Percentiles rank a stretch among this genome's conserved stretches.
Evolutionary conservation across 2,113 vertebrate genomes (phyloP).

Genomic region (Cavia aperea): DNA sequence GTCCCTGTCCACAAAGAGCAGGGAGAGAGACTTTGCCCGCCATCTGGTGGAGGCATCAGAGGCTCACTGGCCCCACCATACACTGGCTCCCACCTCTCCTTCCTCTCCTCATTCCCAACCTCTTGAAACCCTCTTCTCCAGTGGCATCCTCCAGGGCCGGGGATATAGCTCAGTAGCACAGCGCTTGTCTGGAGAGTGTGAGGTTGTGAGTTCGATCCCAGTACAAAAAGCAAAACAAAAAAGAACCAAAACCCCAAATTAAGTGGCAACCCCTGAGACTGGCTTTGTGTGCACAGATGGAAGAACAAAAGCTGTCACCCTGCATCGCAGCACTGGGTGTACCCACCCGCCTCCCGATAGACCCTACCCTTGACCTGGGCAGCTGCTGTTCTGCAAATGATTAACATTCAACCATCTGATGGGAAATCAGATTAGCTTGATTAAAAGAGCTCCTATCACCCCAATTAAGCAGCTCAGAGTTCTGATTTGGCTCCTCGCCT

Average conservation of each 20-base stretch:
- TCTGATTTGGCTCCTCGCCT: slow-evolving; percentile 9
- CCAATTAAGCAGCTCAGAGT: slow-evolving; percentile 49
- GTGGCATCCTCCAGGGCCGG: not conserved
- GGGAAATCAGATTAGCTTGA: slow-evolving; percentile 63
- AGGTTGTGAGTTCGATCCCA: too few relatives aligned
- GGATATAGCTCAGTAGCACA: too few relatives aligned
- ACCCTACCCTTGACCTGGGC: not conserved
- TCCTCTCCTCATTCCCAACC: slow-evolving; percentile 16
- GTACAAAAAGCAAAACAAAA: too few relatives aligned
- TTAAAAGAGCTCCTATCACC: slow-evolving; percentile 55
- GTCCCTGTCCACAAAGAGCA: not conserved
- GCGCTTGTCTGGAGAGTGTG: too few relatives aligned
- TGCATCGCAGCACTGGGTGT: not conserved
- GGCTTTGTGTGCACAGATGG: slow-evolving; percentile 10
- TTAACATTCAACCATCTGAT: slow-evolving; percentile 51
- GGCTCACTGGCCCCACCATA: not conserved
- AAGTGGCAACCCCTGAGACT: not conserved
- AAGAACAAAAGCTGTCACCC: slow-evolving; percentile 20
- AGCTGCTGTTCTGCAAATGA: slow-evolving; percentile 56
- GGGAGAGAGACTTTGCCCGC: not conserved
- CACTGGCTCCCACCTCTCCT: not conserved
- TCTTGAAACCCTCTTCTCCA: not conserved
- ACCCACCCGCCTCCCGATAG: not conserved
- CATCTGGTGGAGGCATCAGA: not conserved
- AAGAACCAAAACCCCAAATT: too few relatives aligned